Percentiles rank a stretch among this genome's conserved stretches.
These are phyloP conservation scores for Metacarcinus magister DNA, from an alignment of 2,888 invertebrate genomes.

Conservation along the genomic window DNA sequence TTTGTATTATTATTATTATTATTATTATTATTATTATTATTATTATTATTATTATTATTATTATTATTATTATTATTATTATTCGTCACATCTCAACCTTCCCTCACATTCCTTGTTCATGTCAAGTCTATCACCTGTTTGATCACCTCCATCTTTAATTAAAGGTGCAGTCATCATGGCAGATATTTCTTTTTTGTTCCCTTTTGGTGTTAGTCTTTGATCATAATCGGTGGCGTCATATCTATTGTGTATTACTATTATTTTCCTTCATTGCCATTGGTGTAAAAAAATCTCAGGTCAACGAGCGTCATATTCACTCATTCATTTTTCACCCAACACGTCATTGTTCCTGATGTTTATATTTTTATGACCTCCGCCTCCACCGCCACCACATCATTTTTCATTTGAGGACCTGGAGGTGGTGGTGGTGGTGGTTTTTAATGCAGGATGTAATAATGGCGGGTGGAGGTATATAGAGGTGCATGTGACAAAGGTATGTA, in stretches of 20 bases:
- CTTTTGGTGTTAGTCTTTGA: not conserved
- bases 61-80: not conserved
- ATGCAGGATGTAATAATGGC: not conserved
- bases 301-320: not conserved
- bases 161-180: not conserved
- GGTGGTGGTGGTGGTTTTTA: not conserved
- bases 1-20: not conserved
- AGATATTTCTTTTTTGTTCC: not conserved
- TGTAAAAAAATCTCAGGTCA: not conserved
- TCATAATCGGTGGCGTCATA: not conserved
- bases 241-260: not conserved
- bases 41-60: not conserved
- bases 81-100: not conserved
- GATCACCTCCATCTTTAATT: not conserved
- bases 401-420: not conserved
- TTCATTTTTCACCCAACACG: not conserved
- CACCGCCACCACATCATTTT: not conserved
- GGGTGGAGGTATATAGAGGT: not conserved
- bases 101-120: not conserved
- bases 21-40: not conserved
- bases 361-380: not conserved
- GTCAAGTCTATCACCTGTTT: not conserved
- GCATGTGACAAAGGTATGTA: not conserved
- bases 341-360: not conserved
- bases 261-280: not conserved